These are phyloP conservation scores for Hemicentrotus pulcherrimus DNA, from an alignment of 35 echinoderm and acorn worm genomes.

Conservation along the genomic window DNA sequence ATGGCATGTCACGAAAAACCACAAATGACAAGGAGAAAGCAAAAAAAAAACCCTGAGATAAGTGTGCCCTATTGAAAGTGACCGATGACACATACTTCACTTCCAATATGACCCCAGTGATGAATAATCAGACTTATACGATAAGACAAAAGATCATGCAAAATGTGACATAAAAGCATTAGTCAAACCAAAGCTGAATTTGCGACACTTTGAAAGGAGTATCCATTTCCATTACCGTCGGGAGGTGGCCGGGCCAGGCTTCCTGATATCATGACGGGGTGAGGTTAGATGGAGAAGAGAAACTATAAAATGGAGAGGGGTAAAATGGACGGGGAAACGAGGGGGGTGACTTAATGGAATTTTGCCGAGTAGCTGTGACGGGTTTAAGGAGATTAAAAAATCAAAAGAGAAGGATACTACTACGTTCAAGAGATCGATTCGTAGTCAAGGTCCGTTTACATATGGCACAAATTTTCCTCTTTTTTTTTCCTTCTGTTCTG, in stretches of 20 bases:
- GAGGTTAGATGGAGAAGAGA: not conserved
- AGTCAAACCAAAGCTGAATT: not conserved
- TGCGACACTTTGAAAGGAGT: not conserved
- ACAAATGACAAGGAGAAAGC: not conserved
- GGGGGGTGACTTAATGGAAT: constrained; percentile 32
- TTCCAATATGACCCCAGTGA: not conserved
- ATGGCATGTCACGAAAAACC: not conserved
- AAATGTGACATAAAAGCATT: constrained; percentile 1
- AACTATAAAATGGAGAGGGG: not conserved
- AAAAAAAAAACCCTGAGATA: not conserved
- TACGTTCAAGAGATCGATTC: not conserved
- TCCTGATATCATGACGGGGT: not conserved
- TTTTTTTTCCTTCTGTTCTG: too few relatives aligned
- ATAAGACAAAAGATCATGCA: not conserved
- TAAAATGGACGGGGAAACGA: not conserved
- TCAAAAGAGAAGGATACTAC: not conserved
- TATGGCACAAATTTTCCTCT: too few relatives aligned
- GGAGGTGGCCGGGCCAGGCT: not conserved
- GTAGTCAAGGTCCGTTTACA: not conserved
- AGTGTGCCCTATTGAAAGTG: not conserved
- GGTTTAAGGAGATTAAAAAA: not conserved
- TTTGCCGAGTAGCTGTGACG: constrained; percentile 16
- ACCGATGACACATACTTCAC: constrained; percentile 1
- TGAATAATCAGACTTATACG: not conserved
- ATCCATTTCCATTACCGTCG: not conserved